phyloP scores from a whole-genome alignment of 2,797 vertebrate genomes.

The Phrynocephalus vlangalii region DNA sequence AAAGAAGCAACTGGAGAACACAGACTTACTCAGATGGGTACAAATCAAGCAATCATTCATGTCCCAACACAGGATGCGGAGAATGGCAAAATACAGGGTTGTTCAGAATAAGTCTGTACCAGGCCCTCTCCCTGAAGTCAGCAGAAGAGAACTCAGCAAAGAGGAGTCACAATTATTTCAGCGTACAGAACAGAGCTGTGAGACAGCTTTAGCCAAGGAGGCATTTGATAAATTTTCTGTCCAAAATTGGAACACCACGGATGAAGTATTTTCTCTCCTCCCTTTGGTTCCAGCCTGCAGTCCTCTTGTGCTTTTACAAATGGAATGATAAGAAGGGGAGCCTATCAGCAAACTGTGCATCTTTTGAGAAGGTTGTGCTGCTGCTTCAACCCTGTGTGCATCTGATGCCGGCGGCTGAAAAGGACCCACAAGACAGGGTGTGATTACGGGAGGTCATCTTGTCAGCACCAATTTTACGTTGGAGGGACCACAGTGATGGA shows the following conservation, averaged over 20 bases:
- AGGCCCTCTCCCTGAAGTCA: neutral
- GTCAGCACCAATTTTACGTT: constrained; percentile 71
- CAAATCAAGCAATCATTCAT: constrained; percentile 1
- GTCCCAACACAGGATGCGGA: neutral
- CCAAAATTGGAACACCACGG: neutral
- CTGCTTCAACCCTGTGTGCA: constrained; percentile 27
- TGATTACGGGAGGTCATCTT: constrained; percentile 69
- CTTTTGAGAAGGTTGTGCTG: constrained; percentile 24
- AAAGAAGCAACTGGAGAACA: neutral
- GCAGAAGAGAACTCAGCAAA: neutral
- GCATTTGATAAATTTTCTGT: neutral
- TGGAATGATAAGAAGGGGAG: neutral
- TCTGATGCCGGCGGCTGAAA: constrained; percentile 48
- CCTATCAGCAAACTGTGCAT: constrained; percentile 39
- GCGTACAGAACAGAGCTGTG: neutral
- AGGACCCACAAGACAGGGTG: constrained; percentile 38
- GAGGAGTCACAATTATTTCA: rapidly evolving
- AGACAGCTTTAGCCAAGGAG: neutral
- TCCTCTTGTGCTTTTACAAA: constrained; percentile 50
- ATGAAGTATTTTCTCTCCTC: neutral
- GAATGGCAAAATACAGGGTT: neutral
- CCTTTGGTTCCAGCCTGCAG: neutral
- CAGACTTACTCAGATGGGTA: neutral
- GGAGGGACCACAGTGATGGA: constrained; percentile 58
- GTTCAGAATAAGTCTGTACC: neutral